Percentiles rank a stretch among this genome's conserved stretches.
Evolutionary conservation across 1,140 invertebrate genomes (phyloP).

Genomic region (Euschistus heros): DNA sequence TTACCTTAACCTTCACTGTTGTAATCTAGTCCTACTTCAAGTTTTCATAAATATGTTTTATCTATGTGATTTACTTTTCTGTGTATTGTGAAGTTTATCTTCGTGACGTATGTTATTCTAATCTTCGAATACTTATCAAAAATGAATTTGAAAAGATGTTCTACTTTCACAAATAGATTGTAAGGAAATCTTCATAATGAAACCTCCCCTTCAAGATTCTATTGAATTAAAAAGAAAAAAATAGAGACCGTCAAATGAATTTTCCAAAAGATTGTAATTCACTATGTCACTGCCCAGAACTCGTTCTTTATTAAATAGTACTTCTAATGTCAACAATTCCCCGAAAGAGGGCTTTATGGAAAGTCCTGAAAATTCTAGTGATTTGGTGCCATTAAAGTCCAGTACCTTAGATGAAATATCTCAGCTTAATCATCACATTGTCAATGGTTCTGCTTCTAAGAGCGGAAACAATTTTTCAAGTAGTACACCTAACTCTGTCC

Average conservation of each 20-base stretch:
- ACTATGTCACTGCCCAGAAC: slow-evolving; percentile 24
- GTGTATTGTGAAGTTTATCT: background rate
- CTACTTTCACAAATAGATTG: background rate
- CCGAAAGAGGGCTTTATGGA: slow-evolving; percentile 22
- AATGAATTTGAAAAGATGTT: background rate
- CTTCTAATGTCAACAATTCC: slow-evolving; percentile 17
- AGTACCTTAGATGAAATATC: slow-evolving; percentile 20
- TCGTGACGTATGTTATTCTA: background rate
- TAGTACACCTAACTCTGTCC: slow-evolving; percentile 1
- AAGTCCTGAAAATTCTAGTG: slow-evolving; percentile 15
- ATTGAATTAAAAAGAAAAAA: background rate
- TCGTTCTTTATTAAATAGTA: slow-evolving; percentile 22
- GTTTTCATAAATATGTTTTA: slow-evolving; percentile 3
- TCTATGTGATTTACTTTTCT: background rate
- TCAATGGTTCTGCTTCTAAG: slow-evolving; percentile 17
- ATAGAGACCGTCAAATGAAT: slow-evolving; percentile 8
- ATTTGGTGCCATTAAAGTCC: slow-evolving; percentile 17
- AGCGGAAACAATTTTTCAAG: slow-evolving; percentile 1
- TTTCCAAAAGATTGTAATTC: background rate
- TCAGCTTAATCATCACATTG: slow-evolving; percentile 10
- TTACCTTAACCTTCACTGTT: slow-evolving; percentile 12
- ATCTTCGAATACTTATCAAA: background rate
- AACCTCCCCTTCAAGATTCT: slow-evolving; percentile 12
- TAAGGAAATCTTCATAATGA: slow-evolving; percentile 7
- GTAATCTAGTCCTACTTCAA: slow-evolving; percentile 11